Evolutionary conservation across 2,113 vertebrate genomes (phyloP).

Genomic region (Oryzias celebensis): DNA sequence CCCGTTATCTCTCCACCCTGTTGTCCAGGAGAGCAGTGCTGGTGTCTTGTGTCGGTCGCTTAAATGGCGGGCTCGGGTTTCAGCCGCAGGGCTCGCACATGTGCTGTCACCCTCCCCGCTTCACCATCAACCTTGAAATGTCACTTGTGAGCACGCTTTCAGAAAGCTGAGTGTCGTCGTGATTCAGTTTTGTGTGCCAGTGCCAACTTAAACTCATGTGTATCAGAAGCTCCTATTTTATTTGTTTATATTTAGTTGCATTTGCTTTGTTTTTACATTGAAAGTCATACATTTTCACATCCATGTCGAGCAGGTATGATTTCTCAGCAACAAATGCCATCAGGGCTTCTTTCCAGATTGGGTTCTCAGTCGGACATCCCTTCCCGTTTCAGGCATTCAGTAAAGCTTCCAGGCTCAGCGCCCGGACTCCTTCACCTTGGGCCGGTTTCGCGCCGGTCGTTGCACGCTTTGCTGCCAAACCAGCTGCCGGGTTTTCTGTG

Average conservation of each 20-base stretch:
- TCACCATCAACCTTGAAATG: constrained; percentile 47
- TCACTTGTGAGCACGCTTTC: constrained; percentile 12
- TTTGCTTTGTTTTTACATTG: constrained; percentile 15
- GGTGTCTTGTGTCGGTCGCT: constrained; percentile 46
- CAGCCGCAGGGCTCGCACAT: constrained; percentile 37
- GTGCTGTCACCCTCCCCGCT: constrained; percentile 31
- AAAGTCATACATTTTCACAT: constrained; percentile 28
- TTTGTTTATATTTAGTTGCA: constrained; percentile 3
- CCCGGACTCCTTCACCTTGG: constrained; percentile 34
- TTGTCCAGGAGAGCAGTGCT: constrained; percentile 10
- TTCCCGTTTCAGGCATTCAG: constrained; percentile 17
- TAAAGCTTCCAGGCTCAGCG: constrained; percentile 25
- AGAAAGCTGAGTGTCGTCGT: not conserved
- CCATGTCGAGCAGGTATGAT: constrained; percentile 28
- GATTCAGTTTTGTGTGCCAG: constrained; percentile 8
- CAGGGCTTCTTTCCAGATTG: constrained; percentile 39
- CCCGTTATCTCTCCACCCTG: constrained; percentile 8
- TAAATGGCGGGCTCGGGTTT: constrained; percentile 53
- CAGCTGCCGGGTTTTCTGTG: constrained; percentile 65
- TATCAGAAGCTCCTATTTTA: constrained; percentile 6
- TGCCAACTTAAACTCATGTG: constrained; percentile 3
- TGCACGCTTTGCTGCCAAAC: constrained; percentile 29
- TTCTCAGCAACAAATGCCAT: constrained; percentile 43
- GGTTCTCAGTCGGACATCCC: constrained; percentile 34
- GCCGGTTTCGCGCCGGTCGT: constrained; percentile 22